Evolutionary conservation across 2,113 vertebrate species (phyloP), one percentile per base, ranked within the genome.

Genomic region (Colaptes auratus): DNA sequence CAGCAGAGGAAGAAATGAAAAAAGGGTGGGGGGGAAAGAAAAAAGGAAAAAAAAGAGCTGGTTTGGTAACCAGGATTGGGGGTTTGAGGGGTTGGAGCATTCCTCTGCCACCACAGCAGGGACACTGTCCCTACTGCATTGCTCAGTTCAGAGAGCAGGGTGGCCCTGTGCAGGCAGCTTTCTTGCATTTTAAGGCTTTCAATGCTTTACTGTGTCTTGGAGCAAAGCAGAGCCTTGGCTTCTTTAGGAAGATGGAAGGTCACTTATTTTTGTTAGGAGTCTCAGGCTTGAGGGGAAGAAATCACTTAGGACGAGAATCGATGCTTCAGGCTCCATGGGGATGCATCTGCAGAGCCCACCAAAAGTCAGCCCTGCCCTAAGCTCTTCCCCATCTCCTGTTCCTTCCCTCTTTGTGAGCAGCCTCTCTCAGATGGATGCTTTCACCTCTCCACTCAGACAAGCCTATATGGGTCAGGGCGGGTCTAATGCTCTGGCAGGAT

Each of bases 1-100:
- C 89, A 93, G 88, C 60, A 24, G 59, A 86, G 91, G 73, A 90
- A 70, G 85, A 84, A 91, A 77, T 89, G 10, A 39, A 39, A 39
- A 10, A 39, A 39, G 10, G n/a, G n/a, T n/a, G n/a, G n/a, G n/a
- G n/a, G n/a, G n/a, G n/a, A 30, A 53, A 30, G 24, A n/a, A 33
- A 35, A 56, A 46, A 52, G 14, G 14, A 53, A 28, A 44, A 30
- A 36, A 50, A 69, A 39, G 63, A 23, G 23, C 27, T 64, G 63
- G 30, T 93, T 93, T 93, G 82, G 71, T 83, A 83, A 58, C 70
- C 44, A 14, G 33, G 79, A 55, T 75, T 28, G 4, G 8, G 42
- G 48, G 46, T 84, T 92, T 4, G 12, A 76, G 82, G 67, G 63
- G 75, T 15, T 48, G 80, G 36, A 66, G 53, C 55, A 5, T 12